Evolutionary conservation across 2,888 invertebrate genomes (phyloP), one percentile per base, ranked within the genome.

Genomic region (Belgica antarctica): DNA sequence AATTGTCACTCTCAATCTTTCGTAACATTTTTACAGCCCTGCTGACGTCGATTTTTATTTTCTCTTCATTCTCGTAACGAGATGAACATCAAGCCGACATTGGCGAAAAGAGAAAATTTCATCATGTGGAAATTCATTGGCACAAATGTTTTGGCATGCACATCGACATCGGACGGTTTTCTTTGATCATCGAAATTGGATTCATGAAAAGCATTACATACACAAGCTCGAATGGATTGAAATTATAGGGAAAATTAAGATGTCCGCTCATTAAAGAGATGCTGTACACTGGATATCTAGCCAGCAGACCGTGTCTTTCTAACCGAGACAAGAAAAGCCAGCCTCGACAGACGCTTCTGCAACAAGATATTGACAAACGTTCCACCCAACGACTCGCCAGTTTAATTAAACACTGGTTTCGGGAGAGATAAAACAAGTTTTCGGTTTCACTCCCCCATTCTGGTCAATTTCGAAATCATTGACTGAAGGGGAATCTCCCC

Each of bases 181-280:
- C 68, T 68, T 68, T 68, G 68, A 68, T 68, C 68, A 68, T 24
- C 28, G 31, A 68, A 68, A 68, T 68, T 68, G 34, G 68, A 68
- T 68, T 68, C 57, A 68, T 57, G 34, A 34, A 24, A 65, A 27
- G n/a, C n/a, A n/a, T n/a, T n/a, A n/a, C n/a, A n/a, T n/a, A n/a
- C n/a, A n/a, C n/a, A n/a, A n/a, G n/a, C n/a, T n/a, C n/a, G n/a
- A n/a, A n/a, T n/a, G n/a, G n/a, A n/a, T n/a, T n/a, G n/a, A n/a
- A n/a, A n/a, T n/a, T n/a, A n/a, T n/a, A n/a, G n/a, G n/a, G n/a
- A n/a, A n/a, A n/a, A n/a, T n/a, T n/a, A n/a, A n/a, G n/a, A n/a
- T n/a, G n/a, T n/a, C n/a, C n/a, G n/a, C n/a, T n/a, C n/a, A n/a
- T n/a, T n/a, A n/a, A n/a, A n/a, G n/a, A n/a, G n/a, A n/a, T n/a